Evolutionary conservation across 2,888 invertebrate species (phyloP), one percentile per base, ranked within the genome.

Genomic region (Aphodius granarius): DNA sequence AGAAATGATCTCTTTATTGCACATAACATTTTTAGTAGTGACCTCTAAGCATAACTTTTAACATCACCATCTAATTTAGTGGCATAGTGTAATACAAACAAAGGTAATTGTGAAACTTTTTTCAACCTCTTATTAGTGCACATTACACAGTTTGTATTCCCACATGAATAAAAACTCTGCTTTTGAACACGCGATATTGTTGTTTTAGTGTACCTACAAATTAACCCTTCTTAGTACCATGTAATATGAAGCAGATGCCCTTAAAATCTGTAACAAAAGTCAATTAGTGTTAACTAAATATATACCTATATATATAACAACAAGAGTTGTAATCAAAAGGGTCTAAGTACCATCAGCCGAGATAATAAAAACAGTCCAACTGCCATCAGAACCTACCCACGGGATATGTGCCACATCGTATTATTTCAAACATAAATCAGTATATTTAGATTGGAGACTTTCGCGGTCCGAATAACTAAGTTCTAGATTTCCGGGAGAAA

Each of bases 241-340:
- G n/a, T 72, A 71, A 19, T 75, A 75, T 16, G 75, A 75, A 18
- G 43, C 71, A 13, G 75, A 71, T 18, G 74, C 75, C 71, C 75
- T 43, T 63, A 74, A 74, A 74, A 74, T 74, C 74, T 74, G 63
- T 18, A 70, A 74, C 23, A 17, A 70, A 63, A 71, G 19, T 18
- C 63, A 20, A 63, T 71, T 64, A 72, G 17, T 20, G 21, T n/a
- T 15, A 16, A 43, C 18, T n/a, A 63, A 17, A 6, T 13, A 6
- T 16, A 5, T 5, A 18, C 16, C 17, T 18, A 17, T 17, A 64
- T 17, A 64, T 3, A 6, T 64, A 64, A 17, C 16, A 71, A 19
- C 16, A 71, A n/a, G n/a, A n/a, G n/a, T n/a, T n/a, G n/a, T n/a
- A n/a, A n/a, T n/a, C n/a, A n/a, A n/a, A n/a, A n/a, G n/a, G n/a